Conservation (phyloP, 2,888 invertebrate species). For the Zygothrica quintamaculata region DNA sequence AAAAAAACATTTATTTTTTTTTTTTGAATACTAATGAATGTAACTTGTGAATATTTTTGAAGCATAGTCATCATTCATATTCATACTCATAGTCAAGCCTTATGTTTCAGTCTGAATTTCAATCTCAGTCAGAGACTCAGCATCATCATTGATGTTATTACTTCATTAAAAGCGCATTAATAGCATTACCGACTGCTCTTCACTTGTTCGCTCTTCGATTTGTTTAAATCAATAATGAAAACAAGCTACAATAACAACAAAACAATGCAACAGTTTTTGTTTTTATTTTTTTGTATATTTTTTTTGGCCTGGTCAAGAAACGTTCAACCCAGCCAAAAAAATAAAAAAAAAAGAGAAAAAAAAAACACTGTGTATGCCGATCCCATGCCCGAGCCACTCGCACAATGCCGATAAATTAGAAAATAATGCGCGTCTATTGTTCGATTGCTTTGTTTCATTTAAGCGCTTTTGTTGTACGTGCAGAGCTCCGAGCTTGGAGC, state of each 20-base stretch:
- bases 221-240: slow-evolving; percentile 78
- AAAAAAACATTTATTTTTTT: too few species aligned
- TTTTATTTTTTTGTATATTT: slow-evolving; percentile 1
- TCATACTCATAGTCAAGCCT: slow-evolving; percentile 4
- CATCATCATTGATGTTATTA: slow-evolving; percentile 65
- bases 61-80: slow-evolving; percentile 16
- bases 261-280: slow-evolving; percentile 24
- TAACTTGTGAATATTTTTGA: slow-evolving; percentile 38
- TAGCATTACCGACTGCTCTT: slow-evolving; percentile 62
- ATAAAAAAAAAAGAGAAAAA: slow-evolving; percentile 40
- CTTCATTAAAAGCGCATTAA: slow-evolving; percentile 79
- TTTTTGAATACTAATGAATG: slow-evolving; percentile 54
- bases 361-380: too few species aligned
- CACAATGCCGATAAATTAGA: slow-evolving; percentile 81
- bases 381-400: slow-evolving; percentile 53
- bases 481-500: slow-evolving; percentile 17
- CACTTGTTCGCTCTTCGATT: slow-evolving; percentile 73
- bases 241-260: slow-evolving; percentile 58
- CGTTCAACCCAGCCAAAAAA: slow-evolving; percentile 24
- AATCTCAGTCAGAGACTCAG: slow-evolving; percentile 17
- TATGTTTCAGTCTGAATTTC: slow-evolving; percentile 20
- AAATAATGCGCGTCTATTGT: slow-evolving; percentile 82
- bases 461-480: slow-evolving; percentile 72
- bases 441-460: slow-evolving; percentile 78
- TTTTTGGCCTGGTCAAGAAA: slow-evolving; percentile 36